Conservation (phyloP, 2,113 vertebrate species). For the Butorides virescens region DNA sequence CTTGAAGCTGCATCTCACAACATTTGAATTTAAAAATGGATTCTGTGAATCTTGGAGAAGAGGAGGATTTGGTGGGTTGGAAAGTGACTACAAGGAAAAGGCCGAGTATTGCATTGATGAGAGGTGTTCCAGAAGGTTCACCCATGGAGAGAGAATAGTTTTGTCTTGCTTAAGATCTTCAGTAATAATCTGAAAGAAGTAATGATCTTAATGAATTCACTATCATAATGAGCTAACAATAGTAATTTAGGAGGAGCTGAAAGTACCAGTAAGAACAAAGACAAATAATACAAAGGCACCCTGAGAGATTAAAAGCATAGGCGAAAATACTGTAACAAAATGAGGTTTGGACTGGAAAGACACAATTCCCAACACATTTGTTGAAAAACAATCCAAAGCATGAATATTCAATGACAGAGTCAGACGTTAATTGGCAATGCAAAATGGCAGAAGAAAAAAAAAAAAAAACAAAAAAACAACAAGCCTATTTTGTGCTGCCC, state of each 20-base stretch:
- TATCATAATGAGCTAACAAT: constrained; percentile 58
- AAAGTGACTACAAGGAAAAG: not conserved
- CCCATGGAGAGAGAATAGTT: not conserved
- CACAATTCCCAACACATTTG: constrained; percentile 56
- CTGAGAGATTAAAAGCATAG: constrained; percentile 56
- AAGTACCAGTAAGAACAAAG: constrained; percentile 61
- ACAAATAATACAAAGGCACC: constrained; percentile 48
- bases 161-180: constrained; percentile 40
- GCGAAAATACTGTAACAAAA: constrained; percentile 53
- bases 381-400: constrained; percentile 64
- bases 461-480: not conserved
- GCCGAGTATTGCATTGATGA: not conserved
- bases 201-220: constrained; percentile 58
- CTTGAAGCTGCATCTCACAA: not conserved
- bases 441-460: constrained; percentile 28
- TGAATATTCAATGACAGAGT: constrained; percentile 49
- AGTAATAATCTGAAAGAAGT: constrained; percentile 37
- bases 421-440: constrained; percentile 45
- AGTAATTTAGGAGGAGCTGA: constrained; percentile 58
- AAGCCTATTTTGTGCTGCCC: not conserved
- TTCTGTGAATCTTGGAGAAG: not conserved
- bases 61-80: not conserved
- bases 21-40: not conserved
- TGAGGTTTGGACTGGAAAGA: constrained; percentile 56
- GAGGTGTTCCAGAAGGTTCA: not conserved